phyloP scores from a whole-genome alignment of 2,797 vertebrate species.

The Phylloscopus collybita region DNA sequence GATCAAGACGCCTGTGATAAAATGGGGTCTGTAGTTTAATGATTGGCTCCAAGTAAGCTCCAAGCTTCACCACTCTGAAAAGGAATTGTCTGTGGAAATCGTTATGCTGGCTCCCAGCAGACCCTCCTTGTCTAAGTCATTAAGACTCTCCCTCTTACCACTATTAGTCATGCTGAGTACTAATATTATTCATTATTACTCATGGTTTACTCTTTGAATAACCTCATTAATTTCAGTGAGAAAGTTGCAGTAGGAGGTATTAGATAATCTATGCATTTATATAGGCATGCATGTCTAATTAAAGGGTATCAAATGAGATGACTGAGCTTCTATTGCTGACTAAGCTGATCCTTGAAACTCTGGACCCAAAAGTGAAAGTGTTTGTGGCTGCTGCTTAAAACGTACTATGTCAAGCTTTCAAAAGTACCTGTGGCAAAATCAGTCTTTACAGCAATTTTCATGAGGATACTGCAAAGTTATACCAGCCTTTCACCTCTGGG shows the following conservation, averaged over 20 bases:
- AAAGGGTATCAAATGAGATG: slow-evolving; percentile 34
- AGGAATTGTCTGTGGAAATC: background rate
- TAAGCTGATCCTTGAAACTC: slow-evolving; percentile 6
- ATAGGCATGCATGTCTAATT: slow-evolving; percentile 6
- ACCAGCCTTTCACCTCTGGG: background rate
- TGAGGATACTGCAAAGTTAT: background rate
- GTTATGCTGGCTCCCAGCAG: background rate
- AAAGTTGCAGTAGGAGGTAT: slow-evolving; percentile 38
- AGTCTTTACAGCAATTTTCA: background rate
- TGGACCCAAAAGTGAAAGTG: background rate
- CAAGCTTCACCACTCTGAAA: background rate
- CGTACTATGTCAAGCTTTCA: background rate
- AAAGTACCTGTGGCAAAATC: background rate
- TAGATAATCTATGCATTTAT: slow-evolving; percentile 40
- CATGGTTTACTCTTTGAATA: slow-evolving; percentile 53
- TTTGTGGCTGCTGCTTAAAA: background rate
- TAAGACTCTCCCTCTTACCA: slow-evolving; percentile 49
- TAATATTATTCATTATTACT: slow-evolving; percentile 67
- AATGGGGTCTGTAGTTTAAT: background rate
- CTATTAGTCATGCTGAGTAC: slow-evolving; percentile 53
- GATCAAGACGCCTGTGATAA: background rate
- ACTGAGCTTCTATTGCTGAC: slow-evolving; percentile 10
- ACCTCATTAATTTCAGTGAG: slow-evolving; percentile 58
- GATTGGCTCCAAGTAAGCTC: background rate
- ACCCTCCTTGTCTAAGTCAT: slow-evolving; percentile 38